phyloP scores from a whole-genome alignment of 2,113 vertebrate genomes.

The Sylvietta virens region DNA sequence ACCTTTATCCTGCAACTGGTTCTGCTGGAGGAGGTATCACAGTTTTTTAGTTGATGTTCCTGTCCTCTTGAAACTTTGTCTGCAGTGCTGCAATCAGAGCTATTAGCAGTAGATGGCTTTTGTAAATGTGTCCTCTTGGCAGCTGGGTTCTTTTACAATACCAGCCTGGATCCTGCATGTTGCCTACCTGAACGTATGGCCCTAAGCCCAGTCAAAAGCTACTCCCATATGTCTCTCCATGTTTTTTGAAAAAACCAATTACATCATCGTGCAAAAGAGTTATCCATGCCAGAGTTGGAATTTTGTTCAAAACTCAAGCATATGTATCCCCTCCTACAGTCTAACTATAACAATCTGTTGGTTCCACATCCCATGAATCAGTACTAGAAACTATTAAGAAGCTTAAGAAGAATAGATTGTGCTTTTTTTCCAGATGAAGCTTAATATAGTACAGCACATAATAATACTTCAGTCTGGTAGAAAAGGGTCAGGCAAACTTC shows the following conservation, averaged over 20 bases:
- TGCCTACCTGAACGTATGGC: background rate
- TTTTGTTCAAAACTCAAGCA: constrained; percentile 12
- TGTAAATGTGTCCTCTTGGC: background rate
- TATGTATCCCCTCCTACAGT: background rate
- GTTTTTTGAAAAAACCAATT: background rate
- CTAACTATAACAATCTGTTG: constrained; percentile 34
- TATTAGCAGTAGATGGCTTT: background rate
- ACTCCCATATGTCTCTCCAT: background rate
- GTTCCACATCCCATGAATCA: constrained; percentile 28
- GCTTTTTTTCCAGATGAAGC: constrained; percentile 43
- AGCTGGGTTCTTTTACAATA: background rate
- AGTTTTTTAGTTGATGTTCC: background rate
- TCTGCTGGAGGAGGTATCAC: background rate
- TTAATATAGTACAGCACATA: constrained; percentile 24
- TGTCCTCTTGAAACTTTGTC: background rate
- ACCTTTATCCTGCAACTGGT: background rate
- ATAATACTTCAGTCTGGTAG: constrained; percentile 27
- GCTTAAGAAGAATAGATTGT: constrained; percentile 56
- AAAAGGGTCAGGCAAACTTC: constrained; percentile 19
- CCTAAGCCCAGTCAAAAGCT: background rate
- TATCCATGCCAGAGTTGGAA: background rate
- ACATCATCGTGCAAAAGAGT: background rate
- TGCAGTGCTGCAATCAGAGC: rapidly evolving
- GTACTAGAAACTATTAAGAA: constrained; percentile 45
- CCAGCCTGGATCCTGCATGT: background rate